Base-by-base conservation (phyloP, 2,113 vertebrate genomes). In the Ranitomeya variabilis region DNA sequence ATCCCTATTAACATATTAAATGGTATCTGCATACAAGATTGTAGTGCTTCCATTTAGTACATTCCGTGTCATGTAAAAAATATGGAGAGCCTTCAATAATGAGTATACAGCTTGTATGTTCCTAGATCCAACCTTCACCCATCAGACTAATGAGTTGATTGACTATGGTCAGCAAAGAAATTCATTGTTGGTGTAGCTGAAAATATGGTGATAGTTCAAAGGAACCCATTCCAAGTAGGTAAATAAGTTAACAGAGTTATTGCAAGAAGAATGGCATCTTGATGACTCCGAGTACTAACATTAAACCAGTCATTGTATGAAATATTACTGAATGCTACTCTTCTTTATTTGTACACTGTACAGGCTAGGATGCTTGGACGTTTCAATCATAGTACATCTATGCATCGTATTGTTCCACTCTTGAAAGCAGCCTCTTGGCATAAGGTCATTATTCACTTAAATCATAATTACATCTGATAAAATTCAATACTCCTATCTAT, bases 221-320 rank as follows among this genome's bases (percentile, higher is more conserved):
- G 51, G 66, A 73, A 87, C 54, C 54, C 55, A 60, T 54, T 87
- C n/a, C 60, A 59, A 16, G 2, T n/a, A 87, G 86, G 82, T 62
- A 71, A 87, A 87, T 87, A 59, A 81, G 77, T 87, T 80, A 80
- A 87, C n/a, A 73, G 54, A 81, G 62, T 87, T 19, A 82, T 87
- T 87, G 79, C 82, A 87, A 80, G n/a, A 66, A 71, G 62, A 80
- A 69, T 80, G 76, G 62, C 51, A 69, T 80, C 86, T 80, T 71
- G 62, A 87, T 80, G 64, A 87, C 62, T 80, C 52, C 80, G 86
- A 80, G 76, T 59, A 71, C n/a, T 51, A 76, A 76, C 60, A 60
- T 31, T 18, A 54, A 57, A 10, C 23, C 14, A 13, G 8, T n/a
- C 13, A 86, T 67, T 78, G 74, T 76, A 77, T 8, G 12, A 8